Evolutionary conservation across 2,797 vertebrate genomes (phyloP), one percentile per base, ranked within the genome.

Genomic region (Phrynocephalus vlangalii): DNA sequence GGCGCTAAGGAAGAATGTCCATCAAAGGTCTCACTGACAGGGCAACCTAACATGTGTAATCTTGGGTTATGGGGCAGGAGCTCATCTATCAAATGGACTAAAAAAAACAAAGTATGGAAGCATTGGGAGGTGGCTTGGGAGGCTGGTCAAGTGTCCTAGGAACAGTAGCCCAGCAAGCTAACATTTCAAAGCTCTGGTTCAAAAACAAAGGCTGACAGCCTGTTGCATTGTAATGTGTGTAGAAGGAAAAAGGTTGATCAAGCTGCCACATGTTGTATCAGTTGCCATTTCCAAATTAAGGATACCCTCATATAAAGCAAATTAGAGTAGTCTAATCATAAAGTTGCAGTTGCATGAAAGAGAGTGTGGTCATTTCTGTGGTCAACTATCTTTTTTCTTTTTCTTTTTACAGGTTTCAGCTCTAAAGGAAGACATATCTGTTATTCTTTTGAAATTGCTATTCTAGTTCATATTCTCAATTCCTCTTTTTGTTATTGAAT

Each of bases 361-460:
- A 18, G 18, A 63, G 18, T 63, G 60, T 63, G 56, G 15, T 60
- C 56, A 10, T 60, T 13, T 6, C 33, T 66, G 79, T 70, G 60
- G 30, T 33, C 30, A 30, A 20, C 73, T 78, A 63, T 63, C 60
- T 70, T 11, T 30, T 30, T 6, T 60, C 3, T 33, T 67, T 13
- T 33, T 86, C 18, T 83, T 93, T 90, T 87, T 83, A 4, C 90
- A 97, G 96, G 96, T 93, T 92, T 97, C 88, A 96, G 89, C 89
- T 97, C 97, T 66, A 87, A 82, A 93, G 94, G 83, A 90, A 67
- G 28, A 80, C 88, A 90, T 5, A 22, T 79, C 24, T 83, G 89
- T 63, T 89, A 85, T 71, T 79, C 13, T 33, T 63, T 85, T 66
- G 87, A 84, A 28, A 50, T 94, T 73, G 78, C 89, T 63, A 72